Percentiles rank a stretch among this genome's conserved stretches.
Conservation (phyloP, 2,797 vertebrate species). For the Hippopotamyrus pictus region DNA sequence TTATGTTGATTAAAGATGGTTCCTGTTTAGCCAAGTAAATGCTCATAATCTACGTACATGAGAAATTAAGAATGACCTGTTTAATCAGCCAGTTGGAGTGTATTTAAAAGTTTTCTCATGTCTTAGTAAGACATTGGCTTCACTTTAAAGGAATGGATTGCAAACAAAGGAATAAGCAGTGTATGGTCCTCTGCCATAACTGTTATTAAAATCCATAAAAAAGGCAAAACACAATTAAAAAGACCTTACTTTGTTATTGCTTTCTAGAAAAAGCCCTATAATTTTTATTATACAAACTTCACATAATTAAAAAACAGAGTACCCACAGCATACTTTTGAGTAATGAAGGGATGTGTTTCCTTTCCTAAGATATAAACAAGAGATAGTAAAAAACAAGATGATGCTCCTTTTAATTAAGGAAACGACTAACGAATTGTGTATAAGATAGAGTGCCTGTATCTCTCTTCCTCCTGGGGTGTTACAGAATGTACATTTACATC, state of each 20-base stretch:
- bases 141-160: not conserved
- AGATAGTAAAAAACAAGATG: not conserved
- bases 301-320: not conserved
- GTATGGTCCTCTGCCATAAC: not conserved
- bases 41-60: not conserved
- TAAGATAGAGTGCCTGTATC: not conserved
- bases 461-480: not conserved
- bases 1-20: not conserved
- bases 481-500: conserved; percentile 4
- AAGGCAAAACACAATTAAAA: not conserved
- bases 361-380: not conserved
- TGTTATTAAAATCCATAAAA: not conserved
- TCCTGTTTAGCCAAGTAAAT: conserved; percentile 8
- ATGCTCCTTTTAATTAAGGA: not conserved
- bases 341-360: not conserved
- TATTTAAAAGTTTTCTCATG: conserved; percentile 3
- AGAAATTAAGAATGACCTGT: conserved; percentile 19
- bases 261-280: not conserved
- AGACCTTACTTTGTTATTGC: not conserved
- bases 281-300: not conserved
- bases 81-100: not conserved
- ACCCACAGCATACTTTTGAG: not conserved
- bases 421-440: not conserved
- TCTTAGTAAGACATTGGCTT: not conserved
- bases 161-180: not conserved